These are phyloP conservation scores for Bombus waltoni DNA, from an alignment of 1,140 invertebrate genomes.

Conservation along the genomic window DNA sequence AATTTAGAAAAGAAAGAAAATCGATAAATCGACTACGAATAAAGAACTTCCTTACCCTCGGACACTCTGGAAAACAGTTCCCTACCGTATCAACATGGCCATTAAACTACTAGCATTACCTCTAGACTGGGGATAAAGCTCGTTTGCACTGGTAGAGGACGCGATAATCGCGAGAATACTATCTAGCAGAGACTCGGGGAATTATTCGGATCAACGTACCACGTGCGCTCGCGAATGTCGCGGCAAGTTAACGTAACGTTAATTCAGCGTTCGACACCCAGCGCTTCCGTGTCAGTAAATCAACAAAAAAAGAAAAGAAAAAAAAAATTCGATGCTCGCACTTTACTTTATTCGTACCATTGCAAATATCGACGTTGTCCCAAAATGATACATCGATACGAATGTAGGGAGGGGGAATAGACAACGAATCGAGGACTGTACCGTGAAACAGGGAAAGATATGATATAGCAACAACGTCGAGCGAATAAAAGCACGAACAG, in stretches of 20 bases:
- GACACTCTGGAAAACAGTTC: neutral
- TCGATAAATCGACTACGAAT: neutral
- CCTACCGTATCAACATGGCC: slow-evolving; percentile 46
- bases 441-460: neutral
- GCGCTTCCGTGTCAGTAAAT: no score
- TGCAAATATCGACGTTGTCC: neutral
- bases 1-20: neutral
- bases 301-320: neutral
- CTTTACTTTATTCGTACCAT: neutral
- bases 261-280: no score
- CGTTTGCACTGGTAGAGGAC: slow-evolving; percentile 29
- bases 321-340: neutral
- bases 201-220: slow-evolving; percentile 45
- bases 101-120: neutral
- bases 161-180: neutral
- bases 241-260: slow-evolving; percentile 16
- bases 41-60: neutral
- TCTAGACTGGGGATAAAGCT: slow-evolving; percentile 20
- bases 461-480: neutral
- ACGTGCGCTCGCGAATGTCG: slow-evolving; percentile 46
- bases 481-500: neutral
- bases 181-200: neutral
- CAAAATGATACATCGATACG: neutral
- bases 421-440: neutral
- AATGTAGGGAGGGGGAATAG: no score